Conservation (phyloP, 2,113 vertebrate genomes). For the Bubo bubo region DNA sequence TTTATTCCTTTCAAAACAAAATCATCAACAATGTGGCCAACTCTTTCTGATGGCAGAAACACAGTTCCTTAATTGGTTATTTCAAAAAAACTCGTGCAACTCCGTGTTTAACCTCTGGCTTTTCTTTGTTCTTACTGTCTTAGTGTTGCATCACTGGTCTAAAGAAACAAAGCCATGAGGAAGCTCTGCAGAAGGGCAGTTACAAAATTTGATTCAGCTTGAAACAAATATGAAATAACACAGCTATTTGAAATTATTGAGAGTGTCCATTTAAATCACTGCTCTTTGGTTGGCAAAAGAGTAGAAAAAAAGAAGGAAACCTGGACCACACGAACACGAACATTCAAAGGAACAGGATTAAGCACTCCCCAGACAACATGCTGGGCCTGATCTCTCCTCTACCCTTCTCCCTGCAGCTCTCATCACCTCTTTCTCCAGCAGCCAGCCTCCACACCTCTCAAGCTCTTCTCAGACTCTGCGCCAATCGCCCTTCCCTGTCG, state of each 20-base stretch:
- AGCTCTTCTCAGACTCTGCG: neutral
- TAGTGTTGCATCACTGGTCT: neutral
- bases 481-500: neutral
- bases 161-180: neutral
- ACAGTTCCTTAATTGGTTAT: neutral
- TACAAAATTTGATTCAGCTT: neutral
- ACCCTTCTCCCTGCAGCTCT: neutral
- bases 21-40: neutral
- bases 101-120: neutral
- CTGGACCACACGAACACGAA: neutral
- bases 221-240: neutral
- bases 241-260: neutral
- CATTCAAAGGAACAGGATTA: neutral
- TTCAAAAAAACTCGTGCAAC: neutral
- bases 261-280: constrained; percentile 40
- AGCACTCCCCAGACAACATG: neutral
- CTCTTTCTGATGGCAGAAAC: neutral
- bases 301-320: neutral
- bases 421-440: constrained; percentile 22
- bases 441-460: neutral
- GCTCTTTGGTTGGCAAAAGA: neutral
- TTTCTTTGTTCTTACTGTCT: neutral
- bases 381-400: neutral
- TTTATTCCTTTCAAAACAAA: neutral
- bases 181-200: neutral